Base-by-base conservation (phyloP, 2,113 vertebrate species). In the Megaleporinus macrocephalus region DNA sequence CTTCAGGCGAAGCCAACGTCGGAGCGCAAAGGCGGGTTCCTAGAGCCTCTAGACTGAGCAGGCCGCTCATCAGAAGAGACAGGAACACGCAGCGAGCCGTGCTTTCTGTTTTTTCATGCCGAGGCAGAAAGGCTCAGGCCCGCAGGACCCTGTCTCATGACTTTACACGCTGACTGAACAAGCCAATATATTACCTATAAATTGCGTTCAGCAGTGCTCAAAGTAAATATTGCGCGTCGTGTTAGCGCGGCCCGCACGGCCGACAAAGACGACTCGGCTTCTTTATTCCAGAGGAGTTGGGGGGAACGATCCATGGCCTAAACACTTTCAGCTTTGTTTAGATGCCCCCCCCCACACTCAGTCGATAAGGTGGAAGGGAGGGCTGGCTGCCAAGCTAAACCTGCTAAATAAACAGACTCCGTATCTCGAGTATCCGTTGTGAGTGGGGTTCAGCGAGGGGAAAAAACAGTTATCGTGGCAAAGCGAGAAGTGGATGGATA, bases 401-500 rank as follows among this genome's bases (percentile, higher is more conserved):
- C 62, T 7, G 61, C 51, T 82, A 81, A 75, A 83, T 75, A 76
- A 86, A 81, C 68, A 66, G 44, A 79, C 68, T 53, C 10, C 30
- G 22, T n/a, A n/a, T n/a, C 72, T 75, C 0, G 6, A 86, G 24
- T 73, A 69, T 4, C 27, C 44, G 22, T 51, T 20, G 29, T 78
- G 26, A 73, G 84, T 72, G 29, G 80, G 73, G 61, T 81, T 83
- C 83, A 83, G 87, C 73, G 73, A 74, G 47, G 71, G 53, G 55
- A 55, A 75, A n/a, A 62, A 77, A 57, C 71, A 69, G 53, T 57
- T 78, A 62, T 86, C 79, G 16, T 9, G 62, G 59, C 44, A 82
- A 84, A 87, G 83, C 80, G 86, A 85, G 80, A 83, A 79, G 59
- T 69, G 68, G 69, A 27, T 81, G 80, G 73, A 89, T 86, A 91